Percentiles rank a stretch among this genome's conserved stretches.
Evolutionary conservation across 2,888 invertebrate genomes (phyloP).

Genomic region (Megastigmus dorsalis): DNA sequence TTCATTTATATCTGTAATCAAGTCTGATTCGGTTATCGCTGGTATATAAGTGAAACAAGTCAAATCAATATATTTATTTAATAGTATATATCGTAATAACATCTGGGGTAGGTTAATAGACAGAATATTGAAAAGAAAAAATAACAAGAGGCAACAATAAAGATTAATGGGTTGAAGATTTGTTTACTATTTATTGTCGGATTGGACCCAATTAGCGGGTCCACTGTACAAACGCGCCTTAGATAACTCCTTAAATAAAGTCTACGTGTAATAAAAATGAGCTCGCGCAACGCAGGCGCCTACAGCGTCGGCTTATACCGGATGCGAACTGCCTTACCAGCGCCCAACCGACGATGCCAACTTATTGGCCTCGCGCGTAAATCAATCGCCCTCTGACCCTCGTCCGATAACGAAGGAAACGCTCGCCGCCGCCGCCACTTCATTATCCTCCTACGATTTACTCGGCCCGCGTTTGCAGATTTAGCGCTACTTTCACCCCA

Average conservation of each 20-base stretch:
- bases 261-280: not conserved
- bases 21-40: no score
- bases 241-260: constrained; percentile 23
- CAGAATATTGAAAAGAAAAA: no score
- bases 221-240: constrained; percentile 43
- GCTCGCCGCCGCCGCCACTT: no score
- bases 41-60: no score
- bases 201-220: constrained; percentile 28
- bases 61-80: no score
- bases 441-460: constrained; percentile 11
- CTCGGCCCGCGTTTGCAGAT: not conserved
- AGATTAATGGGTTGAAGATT: constrained; percentile 17
- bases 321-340: constrained; percentile 6
- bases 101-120: no score
- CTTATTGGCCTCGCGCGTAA: constrained; percentile 26
- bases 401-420: not conserved
- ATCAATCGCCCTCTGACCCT: constrained; percentile 44
- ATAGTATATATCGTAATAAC: no score
- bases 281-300: not conserved
- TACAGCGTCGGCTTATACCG: not conserved
- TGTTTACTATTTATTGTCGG: constrained; percentile 46
- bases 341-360: not conserved
- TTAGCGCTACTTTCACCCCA: not conserved
- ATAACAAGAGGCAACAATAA: not conserved
- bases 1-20: no score